Evolutionary conservation across 2,113 vertebrate genomes (phyloP), one percentile per base, ranked within the genome.

Genomic region (Rostratula benghalensis): DNA sequence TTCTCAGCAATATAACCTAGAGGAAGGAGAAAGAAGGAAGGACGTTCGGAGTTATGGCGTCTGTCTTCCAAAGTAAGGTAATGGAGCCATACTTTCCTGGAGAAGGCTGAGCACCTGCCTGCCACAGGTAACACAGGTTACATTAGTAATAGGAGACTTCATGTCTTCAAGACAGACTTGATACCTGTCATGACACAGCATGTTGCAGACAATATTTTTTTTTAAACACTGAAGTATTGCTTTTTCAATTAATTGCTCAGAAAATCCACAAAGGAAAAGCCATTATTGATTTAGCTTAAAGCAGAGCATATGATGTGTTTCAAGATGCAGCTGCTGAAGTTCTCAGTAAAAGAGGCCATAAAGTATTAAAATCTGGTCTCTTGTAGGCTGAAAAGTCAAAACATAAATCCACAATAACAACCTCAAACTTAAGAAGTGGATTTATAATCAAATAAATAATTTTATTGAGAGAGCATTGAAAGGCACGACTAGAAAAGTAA

Each of bases 1-100:
- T 37, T 48, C 35, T 68, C 43, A 68, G 35, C 16, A 22, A 21
- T 6, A 17, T 37, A 56, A 43, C 13, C 10, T 76, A 12, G 4
- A n/a, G 24, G 51, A 60, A 31, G 28, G 25, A 74, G 50, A 4
- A 57, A 30, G 17, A 37, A 41, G 4, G 4, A 15, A 11, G 7
- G 9, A 37, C 1, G 0, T 46, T 83, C 0, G 0, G 11, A 45
- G 33, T 64, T 18, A 45, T 4, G 8, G 13, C 1, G 5, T 39
- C 57, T n/a, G 50, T 65, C 28, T 65, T 71, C 39, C 28, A 33
- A 71, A 59, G 71, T 28, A 24, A 46, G 0, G 3, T 46, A 33
- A n/a, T 39, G 24, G 24, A 65, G 30, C 17, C 23, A 14, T 71
- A 39, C 45, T 59, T 7, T 35, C 39, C 57, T 60, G 45, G 57